Evolutionary conservation across 2,113 vertebrate genomes (phyloP).

Genomic region (Bufo bufo): DNA sequence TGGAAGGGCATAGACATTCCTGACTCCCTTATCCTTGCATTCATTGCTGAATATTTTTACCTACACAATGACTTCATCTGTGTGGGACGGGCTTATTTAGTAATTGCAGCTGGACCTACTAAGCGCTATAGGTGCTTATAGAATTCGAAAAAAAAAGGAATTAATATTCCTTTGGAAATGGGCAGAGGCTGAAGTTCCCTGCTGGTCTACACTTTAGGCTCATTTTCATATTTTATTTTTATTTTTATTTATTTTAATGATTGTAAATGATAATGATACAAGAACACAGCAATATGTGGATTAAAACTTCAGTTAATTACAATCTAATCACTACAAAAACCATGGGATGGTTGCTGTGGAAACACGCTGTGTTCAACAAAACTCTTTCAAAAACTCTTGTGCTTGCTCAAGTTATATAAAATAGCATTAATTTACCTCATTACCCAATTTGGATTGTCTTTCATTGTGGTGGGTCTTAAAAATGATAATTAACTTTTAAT

Average conservation of each 20-base stretch:
- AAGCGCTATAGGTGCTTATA: background rate
- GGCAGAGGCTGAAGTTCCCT: background rate
- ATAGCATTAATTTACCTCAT: conserved; percentile 35
- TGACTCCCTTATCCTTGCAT: background rate
- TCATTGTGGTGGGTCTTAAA: background rate
- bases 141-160: background rate
- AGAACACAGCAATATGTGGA: conserved; percentile 37
- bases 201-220: background rate
- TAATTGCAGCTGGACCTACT: background rate
- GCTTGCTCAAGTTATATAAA: conserved; percentile 33
- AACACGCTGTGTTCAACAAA: conserved; percentile 15
- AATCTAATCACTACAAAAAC: conserved; percentile 42
- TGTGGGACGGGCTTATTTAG: background rate
- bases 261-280: conserved; percentile 41
- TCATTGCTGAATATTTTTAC: background rate
- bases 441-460: conserved; percentile 13
- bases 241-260: conserved; percentile 9
- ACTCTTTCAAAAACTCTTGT: conserved; percentile 37
- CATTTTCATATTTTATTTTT: background rate
- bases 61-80: too few relatives aligned
- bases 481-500: conserved; percentile 11
- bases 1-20: background rate
- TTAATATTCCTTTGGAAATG: background rate
- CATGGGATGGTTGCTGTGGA: conserved; percentile 43
- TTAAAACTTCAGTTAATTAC: conserved; percentile 48